These are phyloP conservation scores for Chrysina gloriosa DNA, from an alignment of 2,888 invertebrate genomes.

Conservation along the genomic window DNA sequence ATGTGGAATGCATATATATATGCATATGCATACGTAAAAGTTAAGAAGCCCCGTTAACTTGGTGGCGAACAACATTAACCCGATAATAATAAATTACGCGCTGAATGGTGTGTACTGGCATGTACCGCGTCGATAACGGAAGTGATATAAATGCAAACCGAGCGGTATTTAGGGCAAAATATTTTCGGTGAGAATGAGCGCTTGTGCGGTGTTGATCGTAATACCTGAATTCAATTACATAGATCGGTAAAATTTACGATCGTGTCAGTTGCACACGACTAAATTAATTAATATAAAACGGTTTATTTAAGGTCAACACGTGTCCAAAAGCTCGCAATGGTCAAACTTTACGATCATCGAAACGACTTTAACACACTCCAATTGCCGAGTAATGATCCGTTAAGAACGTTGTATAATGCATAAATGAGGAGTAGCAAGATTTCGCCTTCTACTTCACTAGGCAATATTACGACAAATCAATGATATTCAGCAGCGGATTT, in stretches of 20 bases:
- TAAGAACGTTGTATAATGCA: too few relatives aligned
- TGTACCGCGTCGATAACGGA: slow-evolving; percentile 1
- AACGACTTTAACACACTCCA: too few relatives aligned
- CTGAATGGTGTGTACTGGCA: not conserved
- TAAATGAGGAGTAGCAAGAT: too few relatives aligned
- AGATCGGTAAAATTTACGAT: not conserved
- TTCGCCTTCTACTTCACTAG: too few relatives aligned
- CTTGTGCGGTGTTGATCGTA: not conserved
- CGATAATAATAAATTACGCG: not conserved
- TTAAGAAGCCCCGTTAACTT: not conserved
- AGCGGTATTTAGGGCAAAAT: slow-evolving; percentile 17
- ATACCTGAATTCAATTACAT: not conserved
- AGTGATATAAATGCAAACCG: not conserved
- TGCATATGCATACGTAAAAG: not conserved
- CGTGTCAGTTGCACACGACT: not conserved
- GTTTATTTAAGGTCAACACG: not conserved
- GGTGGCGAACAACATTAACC: not conserved
- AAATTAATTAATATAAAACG: slow-evolving; percentile 2
- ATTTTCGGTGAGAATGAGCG: not conserved
- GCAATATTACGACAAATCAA: too few relatives aligned
- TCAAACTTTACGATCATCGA: too few relatives aligned
- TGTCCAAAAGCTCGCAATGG: too few relatives aligned
- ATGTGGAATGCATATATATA: too few relatives aligned
- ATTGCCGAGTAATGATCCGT: too few relatives aligned
- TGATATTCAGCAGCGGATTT: too few relatives aligned